Conservation (phyloP, 2,888 invertebrate genomes). For the Timandra comae region DNA sequence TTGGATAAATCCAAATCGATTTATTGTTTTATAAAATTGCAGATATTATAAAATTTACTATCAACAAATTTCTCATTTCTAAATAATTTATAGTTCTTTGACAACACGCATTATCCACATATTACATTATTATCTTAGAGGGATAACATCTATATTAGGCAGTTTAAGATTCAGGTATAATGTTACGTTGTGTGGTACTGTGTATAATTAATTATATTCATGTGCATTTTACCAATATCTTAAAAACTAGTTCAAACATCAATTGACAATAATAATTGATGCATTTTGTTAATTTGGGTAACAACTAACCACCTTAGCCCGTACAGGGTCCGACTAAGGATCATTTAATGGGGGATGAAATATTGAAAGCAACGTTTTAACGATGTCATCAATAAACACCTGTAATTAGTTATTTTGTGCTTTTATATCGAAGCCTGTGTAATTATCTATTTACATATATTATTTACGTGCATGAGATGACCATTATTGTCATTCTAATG, state of each 20-base stretch:
- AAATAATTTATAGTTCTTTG: too few relatives aligned
- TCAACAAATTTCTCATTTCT: too few relatives aligned
- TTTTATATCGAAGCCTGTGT: too few relatives aligned
- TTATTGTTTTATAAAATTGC: too few relatives aligned
- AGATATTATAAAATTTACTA: too few relatives aligned
- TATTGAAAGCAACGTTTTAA: not conserved
- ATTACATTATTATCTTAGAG: too few relatives aligned
- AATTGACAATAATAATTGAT: constrained; percentile 67
- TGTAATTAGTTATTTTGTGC: too few relatives aligned
- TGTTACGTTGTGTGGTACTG: too few relatives aligned
- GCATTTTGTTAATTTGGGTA: constrained; percentile 24
- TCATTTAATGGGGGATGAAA: constrained; percentile 3
- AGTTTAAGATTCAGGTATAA: not conserved
- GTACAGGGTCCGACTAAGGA: constrained; percentile 15
- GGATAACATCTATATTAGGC: not conserved
- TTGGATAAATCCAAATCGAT: too few relatives aligned
- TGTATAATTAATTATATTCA: constrained; percentile 1
- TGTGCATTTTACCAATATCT: constrained; percentile 3
- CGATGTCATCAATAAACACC: not conserved
- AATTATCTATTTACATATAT: too few relatives aligned
- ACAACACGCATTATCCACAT: too few relatives aligned
- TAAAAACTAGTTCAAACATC: constrained; percentile 18
- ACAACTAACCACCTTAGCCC: not conserved
- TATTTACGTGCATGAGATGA: constrained; percentile 1
- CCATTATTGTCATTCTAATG: constrained; percentile 12